Evolutionary conservation across 2,797 vertebrate genomes (phyloP).

Genomic region (Myotis planiceps): DNA sequence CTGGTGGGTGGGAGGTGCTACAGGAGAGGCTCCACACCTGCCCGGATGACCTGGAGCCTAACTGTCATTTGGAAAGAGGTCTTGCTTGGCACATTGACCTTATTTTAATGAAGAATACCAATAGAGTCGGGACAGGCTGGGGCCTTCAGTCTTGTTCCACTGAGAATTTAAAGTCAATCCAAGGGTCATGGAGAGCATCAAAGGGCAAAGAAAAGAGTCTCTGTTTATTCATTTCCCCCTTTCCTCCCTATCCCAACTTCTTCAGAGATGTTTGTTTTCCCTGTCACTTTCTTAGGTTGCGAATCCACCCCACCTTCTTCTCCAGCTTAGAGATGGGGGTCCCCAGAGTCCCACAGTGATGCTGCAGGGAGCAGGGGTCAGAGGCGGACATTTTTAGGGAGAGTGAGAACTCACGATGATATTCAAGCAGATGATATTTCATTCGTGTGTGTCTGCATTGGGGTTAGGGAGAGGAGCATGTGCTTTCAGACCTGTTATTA

Average conservation of each 20-base stretch:
- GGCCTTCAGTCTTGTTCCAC: not conserved
- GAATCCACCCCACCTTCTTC: not conserved
- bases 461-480: not conserved
- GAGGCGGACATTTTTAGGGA: not conserved
- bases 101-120: not conserved
- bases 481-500: not conserved
- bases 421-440: not conserved
- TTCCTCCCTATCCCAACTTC: not conserved
- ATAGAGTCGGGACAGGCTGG: not conserved
- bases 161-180: not conserved
- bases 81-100: not conserved
- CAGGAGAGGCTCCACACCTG: not conserved
- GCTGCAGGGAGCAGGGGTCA: not conserved
- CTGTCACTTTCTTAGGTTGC: not conserved
- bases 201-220: not conserved
- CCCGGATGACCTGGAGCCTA: not conserved
- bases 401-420: not conserved
- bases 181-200: not conserved
- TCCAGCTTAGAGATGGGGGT: not conserved
- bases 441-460: not conserved
- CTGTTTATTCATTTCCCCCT: not conserved
- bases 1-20: not conserved
- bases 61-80: not conserved
- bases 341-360: not conserved
- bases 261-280: not conserved